These are phyloP conservation scores for Nowickia ferox DNA, from an alignment of 2,888 invertebrate species.

Conservation along the genomic window DNA sequence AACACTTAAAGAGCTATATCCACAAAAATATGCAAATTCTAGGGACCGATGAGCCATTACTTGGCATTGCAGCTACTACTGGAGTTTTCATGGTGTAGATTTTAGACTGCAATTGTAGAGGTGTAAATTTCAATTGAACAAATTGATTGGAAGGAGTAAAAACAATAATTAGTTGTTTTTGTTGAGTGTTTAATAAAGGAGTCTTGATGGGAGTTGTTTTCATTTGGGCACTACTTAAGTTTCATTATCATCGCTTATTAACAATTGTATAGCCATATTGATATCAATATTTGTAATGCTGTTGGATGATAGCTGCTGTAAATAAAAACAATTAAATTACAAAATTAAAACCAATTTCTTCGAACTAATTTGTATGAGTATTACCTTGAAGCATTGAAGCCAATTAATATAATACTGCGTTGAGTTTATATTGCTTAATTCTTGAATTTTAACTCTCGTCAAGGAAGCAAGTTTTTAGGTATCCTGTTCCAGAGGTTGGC, in stretches of 20 bases:
- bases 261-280: too few relatives aligned
- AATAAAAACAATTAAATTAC: too few relatives aligned
- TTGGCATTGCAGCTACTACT: too few relatives aligned
- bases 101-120: too few relatives aligned
- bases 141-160: constrained; percentile 79
- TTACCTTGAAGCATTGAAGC: constrained; percentile 87
- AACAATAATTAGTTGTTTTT: constrained; percentile 68
- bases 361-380: neutral
- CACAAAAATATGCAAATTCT: too few relatives aligned
- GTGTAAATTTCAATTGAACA: constrained; percentile 81
- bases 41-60: too few relatives aligned
- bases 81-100: too few relatives aligned
- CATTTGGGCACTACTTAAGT: constrained; percentile 76
- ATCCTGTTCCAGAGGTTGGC: constrained; percentile 83
- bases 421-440: constrained; percentile 87
- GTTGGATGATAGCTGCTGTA: too few relatives aligned
- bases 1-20: too few relatives aligned
- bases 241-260: too few relatives aligned
- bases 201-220: constrained; percentile 73
- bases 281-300: too few relatives aligned
- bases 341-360: too few relatives aligned
- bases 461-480: constrained; percentile 87
- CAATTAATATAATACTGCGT: constrained; percentile 89
- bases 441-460: constrained; percentile 88
- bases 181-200: constrained; percentile 66